Percentiles rank a stretch among this genome's conserved stretches.
phyloP scores from a whole-genome alignment of 2,113 vertebrate species.

The mouse (Mus musculus) region GRCm39 chr3:56102001-56102500 shows the following conservation, averaged over 20 bases:
- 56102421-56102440: slow-evolving; percentile 26
- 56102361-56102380: slow-evolving; percentile 3
- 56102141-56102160: not conserved
- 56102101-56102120: not conserved
- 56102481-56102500: slow-evolving; percentile 6
- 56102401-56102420: slow-evolving; percentile 11
- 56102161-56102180: too few species aligned
- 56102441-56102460: not conserved
- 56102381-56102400: slow-evolving; percentile 23
- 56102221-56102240: not conserved
- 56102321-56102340: not conserved
- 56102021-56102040: not conserved
- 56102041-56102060: not conserved
- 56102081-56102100: not conserved
- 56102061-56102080: not conserved
- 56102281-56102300: slow-evolving; percentile 4
- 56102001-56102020: not conserved
- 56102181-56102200: not conserved
- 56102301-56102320: not conserved
- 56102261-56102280: not conserved
- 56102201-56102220: not conserved
- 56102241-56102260: not conserved
- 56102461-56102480: not conserved
- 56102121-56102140: not conserved
- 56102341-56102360: not conserved